Conservation (phyloP, 2,797 vertebrate species). For the Parauchenoglanis ngamensis region DNA sequence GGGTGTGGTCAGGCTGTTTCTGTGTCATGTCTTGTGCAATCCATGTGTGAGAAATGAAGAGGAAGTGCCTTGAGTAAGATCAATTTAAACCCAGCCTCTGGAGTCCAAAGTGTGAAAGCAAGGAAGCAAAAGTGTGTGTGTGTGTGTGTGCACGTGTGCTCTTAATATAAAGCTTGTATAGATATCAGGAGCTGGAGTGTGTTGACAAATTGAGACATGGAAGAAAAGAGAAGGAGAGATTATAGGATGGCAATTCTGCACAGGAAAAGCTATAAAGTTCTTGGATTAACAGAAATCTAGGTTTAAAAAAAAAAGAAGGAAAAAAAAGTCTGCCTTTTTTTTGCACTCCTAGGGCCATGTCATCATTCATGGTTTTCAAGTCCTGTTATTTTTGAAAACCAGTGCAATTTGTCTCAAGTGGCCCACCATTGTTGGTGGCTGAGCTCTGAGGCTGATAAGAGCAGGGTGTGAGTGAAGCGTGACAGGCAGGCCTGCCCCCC, state of each 20-base stretch:
- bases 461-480: slow-evolving; percentile 48
- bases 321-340: slow-evolving; percentile 21
- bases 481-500: slow-evolving; percentile 40
- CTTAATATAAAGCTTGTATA: slow-evolving; percentile 39
- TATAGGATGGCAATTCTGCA: slow-evolving; percentile 15
- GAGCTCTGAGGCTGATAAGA: slow-evolving; percentile 52
- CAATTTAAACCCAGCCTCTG: slow-evolving; percentile 27
- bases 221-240: slow-evolving; percentile 26
- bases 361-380: slow-evolving; percentile 39
- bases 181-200: slow-evolving; percentile 45
- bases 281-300: not conserved
- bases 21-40: slow-evolving; percentile 55
- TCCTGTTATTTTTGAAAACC: slow-evolving; percentile 60
- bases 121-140: not conserved
- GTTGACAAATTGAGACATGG: slow-evolving; percentile 20
- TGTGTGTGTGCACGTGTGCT: not conserved
- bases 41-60: slow-evolving; percentile 43
- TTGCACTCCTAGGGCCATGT: slow-evolving; percentile 49
- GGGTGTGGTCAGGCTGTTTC: slow-evolving; percentile 48
- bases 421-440: slow-evolving; percentile 59
- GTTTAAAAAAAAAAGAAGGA: not conserved
- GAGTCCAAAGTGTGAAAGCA: slow-evolving; percentile 30
- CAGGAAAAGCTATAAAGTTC: not conserved
- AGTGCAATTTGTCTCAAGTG: slow-evolving; percentile 61
- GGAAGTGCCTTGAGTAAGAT: slow-evolving; percentile 45